These are phyloP conservation scores for Ailuropoda melanoleuca DNA, from an alignment of 2,113 vertebrate genomes.

Conservation along the genomic window DNA sequence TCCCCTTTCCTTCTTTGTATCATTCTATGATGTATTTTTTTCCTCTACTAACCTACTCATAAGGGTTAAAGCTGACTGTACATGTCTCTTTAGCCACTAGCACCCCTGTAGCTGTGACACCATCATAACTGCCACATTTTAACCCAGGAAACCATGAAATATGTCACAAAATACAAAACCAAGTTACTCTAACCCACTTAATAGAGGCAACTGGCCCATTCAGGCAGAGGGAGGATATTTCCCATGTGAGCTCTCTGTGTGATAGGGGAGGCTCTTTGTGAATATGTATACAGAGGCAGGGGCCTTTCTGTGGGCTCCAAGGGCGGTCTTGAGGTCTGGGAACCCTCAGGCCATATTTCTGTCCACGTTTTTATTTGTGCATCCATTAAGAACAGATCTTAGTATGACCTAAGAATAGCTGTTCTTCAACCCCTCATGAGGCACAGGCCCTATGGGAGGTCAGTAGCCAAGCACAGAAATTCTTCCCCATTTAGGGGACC, in stretches of 20 bases:
- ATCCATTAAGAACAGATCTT: conserved; percentile 24
- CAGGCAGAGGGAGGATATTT: background rate
- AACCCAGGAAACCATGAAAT: background rate
- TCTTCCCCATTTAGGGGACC: background rate
- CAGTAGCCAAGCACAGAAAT: background rate
- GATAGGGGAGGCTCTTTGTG: background rate
- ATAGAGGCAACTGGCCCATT: background rate
- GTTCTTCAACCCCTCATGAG: background rate
- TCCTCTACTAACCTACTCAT: background rate
- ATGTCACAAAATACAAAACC: conserved; percentile 16
- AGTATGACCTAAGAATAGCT: background rate
- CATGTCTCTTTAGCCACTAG: conserved; percentile 29
- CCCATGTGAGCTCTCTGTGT: background rate
- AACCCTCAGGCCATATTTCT: conserved; percentile 36
- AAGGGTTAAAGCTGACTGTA: background rate
- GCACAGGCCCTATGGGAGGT: conserved; percentile 4
- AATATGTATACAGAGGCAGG: background rate
- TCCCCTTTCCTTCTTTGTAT: background rate
- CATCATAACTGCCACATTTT: conserved; percentile 18
- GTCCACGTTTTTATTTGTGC: background rate
- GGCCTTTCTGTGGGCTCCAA: conserved; percentile 15
- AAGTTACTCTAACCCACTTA: conserved; percentile 2
- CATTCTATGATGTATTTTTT: background rate
- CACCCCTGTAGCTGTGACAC: background rate
- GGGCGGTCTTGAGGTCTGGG: background rate